phyloP scores from a whole-genome alignment of 30 jellyfish, hydroid and myxozoan genomes.

The Calvadosia cruxmelitensis region DNA sequence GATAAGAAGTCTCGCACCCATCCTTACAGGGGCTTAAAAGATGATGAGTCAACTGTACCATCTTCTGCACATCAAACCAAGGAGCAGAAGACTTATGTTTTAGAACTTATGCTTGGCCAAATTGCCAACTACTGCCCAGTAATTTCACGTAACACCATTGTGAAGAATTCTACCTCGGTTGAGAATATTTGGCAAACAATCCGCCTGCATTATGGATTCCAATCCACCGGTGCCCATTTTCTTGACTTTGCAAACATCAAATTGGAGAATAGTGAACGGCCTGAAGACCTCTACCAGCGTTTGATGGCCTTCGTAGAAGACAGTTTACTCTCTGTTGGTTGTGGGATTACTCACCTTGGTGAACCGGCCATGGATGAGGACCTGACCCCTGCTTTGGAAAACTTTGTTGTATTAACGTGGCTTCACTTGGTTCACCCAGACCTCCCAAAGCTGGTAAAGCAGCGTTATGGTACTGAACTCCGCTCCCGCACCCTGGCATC shows the following conservation, averaged over 20 bases:
- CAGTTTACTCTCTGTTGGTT: constrained; percentile 7
- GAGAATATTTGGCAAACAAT: constrained; percentile 11
- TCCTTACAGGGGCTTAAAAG: constrained; percentile 15
- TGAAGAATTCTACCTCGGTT: constrained; percentile 17
- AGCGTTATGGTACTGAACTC: constrained; percentile 14
- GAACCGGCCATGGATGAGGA: constrained; percentile 21
- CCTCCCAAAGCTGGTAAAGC: constrained; percentile 20
- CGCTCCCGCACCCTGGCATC: constrained; percentile 20
- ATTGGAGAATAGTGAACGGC: constrained; percentile 6
- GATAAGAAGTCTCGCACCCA: constrained; percentile 19
- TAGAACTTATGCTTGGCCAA: constrained; percentile 18
- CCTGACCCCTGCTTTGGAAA: constrained; percentile 19
- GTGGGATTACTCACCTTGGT: constrained; percentile 21
- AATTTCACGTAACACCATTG: constrained; percentile 31
- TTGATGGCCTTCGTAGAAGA: constrained; percentile 22
- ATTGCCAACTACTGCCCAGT: constrained; percentile 18
- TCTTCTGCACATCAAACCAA: constrained; percentile 13
- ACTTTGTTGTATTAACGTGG: constrained; percentile 18
- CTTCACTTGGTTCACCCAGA: constrained; percentile 22
- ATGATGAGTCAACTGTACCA: constrained; percentile 12
- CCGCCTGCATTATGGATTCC: constrained; percentile 12
- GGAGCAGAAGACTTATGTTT: constrained; percentile 14
- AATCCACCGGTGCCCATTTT: constrained; percentile 13
- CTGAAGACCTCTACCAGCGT: constrained; percentile 40
- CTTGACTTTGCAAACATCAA: constrained; percentile 14